Evolutionary conservation across 2,797 vertebrate species (phyloP).

Genomic region (Poecilia wingei): DNA sequence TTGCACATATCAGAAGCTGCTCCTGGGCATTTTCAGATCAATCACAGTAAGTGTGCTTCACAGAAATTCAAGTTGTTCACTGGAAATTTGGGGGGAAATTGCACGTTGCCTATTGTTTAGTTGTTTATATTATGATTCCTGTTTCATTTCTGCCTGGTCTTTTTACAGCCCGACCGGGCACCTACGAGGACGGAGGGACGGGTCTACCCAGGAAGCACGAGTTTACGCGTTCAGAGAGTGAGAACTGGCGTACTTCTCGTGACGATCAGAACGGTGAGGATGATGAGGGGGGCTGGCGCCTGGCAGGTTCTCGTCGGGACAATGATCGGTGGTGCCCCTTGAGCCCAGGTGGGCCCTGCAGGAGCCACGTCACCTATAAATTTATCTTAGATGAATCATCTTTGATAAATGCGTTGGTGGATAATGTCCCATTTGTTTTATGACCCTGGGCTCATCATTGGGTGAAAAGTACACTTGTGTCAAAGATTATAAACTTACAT

Average conservation of each 20-base stretch:
- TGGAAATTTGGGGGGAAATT: neutral
- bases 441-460: neutral
- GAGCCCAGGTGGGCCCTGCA: slow-evolving; percentile 87
- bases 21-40: slow-evolving; percentile 83
- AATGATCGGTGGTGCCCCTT: slow-evolving; percentile 91
- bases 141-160: neutral
- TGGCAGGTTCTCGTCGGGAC: slow-evolving; percentile 87
- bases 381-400: slow-evolving; percentile 30
- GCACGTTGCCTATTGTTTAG: neutral
- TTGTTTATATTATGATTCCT: neutral
- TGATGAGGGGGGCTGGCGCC: slow-evolving; percentile 91
- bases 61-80: neutral
- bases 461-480: neutral
- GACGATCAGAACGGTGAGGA: slow-evolving; percentile 96
- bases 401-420: slow-evolving; percentile 36
- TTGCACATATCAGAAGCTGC: slow-evolving; percentile 64
- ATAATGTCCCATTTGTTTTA: neutral
- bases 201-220: slow-evolving; percentile 90
- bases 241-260: slow-evolving; percentile 94
- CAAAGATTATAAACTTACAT: neutral
- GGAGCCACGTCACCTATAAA: slow-evolving; percentile 20
- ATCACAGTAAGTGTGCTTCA: slow-evolving; percentile 78
- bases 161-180: slow-evolving; percentile 87
- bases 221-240: slow-evolving; percentile 95
- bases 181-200: slow-evolving; percentile 90